These are phyloP conservation scores for Coleophora deauratella DNA, from an alignment of 2,888 invertebrate genomes.

Conservation along the genomic window DNA sequence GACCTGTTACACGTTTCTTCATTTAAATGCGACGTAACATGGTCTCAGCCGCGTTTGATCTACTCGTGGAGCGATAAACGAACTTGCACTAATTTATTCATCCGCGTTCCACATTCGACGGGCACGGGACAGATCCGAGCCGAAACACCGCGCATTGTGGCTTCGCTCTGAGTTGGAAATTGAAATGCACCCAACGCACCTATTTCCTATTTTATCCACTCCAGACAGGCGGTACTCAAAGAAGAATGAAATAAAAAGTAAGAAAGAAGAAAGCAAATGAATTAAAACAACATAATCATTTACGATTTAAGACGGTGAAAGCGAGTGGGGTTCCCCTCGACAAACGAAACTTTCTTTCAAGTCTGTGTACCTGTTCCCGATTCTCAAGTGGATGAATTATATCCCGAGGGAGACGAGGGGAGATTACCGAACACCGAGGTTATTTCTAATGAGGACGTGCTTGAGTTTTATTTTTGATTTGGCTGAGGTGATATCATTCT, in stretches of 20 bases:
- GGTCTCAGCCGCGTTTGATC: conserved; percentile 16
- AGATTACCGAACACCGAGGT: conserved; percentile 44
- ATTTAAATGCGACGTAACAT: conserved; percentile 16
- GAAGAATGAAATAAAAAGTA: conserved; percentile 55
- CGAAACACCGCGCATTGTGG: conserved; percentile 27
- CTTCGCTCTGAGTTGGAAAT: no score
- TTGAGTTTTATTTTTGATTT: conserved; percentile 58
- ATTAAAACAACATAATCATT: conserved; percentile 73
- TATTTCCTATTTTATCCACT: conserved; percentile 49
- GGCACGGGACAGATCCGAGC: conserved; percentile 10
- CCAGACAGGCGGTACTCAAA: conserved; percentile 67
- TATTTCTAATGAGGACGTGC: conserved; percentile 64
- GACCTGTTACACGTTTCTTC: not conserved
- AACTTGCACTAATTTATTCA: conserved; percentile 39
- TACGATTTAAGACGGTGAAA: conserved; percentile 62
- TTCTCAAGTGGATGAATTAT: conserved; percentile 71
- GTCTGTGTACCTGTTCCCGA: conserved; percentile 66
- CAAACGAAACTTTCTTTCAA: conserved; percentile 70
- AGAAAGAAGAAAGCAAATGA: conserved; percentile 64
- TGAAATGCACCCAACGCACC: conserved; percentile 21
- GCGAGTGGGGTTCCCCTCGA: conserved; percentile 57
- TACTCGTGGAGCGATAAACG: conserved; percentile 28
- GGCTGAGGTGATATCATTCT: conserved; percentile 47
- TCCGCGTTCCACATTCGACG: conserved; percentile 27
- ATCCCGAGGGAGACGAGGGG: conserved; percentile 57